These are phyloP conservation scores for Ips nitidus DNA, from an alignment of 1,140 invertebrate genomes.

Conservation along the genomic window DNA sequence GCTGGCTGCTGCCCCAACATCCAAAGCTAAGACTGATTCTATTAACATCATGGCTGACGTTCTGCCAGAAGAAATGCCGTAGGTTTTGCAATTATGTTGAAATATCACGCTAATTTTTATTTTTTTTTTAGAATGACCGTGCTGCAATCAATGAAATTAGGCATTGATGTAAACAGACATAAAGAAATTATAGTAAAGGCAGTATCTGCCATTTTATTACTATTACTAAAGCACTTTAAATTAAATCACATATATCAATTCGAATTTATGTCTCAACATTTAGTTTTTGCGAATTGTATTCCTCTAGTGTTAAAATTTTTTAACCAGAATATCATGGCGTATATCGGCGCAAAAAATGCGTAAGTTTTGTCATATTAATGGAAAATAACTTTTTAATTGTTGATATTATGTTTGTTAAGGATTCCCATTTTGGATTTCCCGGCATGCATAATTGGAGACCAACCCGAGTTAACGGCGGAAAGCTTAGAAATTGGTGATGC, in stretches of 20 bases:
- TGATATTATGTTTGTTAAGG: constrained; percentile 49
- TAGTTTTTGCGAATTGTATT: constrained; percentile 99
- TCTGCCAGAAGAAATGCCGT: constrained; percentile 93
- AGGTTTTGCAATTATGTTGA: background rate
- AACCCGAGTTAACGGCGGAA: constrained; percentile 86
- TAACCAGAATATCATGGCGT: constrained; percentile 96
- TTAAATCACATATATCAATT: constrained; percentile 99
- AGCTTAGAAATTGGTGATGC: constrained; percentile 89
- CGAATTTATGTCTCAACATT: constrained; percentile 98
- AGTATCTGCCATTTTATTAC: constrained; percentile 89
- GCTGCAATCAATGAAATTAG: constrained; percentile 94
- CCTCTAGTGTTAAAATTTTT: constrained; percentile 98
- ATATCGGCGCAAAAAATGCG: constrained; percentile 94
- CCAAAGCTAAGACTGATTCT: constrained; percentile 96
- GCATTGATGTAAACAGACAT: constrained; percentile 96
- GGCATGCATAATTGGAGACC: constrained; percentile 93
- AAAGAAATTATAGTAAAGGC: constrained; percentile 99
- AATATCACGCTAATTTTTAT: background rate
- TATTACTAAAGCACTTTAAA: constrained; percentile 97
- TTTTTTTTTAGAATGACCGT: constrained; percentile 71
- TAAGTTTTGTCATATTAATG: constrained; percentile 50
- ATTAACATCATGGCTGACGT: constrained; percentile 98
- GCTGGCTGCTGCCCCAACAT: constrained; percentile 94
- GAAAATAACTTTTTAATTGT: background rate
- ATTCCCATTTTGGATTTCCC: constrained; percentile 96